phyloP scores from a whole-genome alignment of 1,140 invertebrate species.

The Choristoneura fumiferana region DNA sequence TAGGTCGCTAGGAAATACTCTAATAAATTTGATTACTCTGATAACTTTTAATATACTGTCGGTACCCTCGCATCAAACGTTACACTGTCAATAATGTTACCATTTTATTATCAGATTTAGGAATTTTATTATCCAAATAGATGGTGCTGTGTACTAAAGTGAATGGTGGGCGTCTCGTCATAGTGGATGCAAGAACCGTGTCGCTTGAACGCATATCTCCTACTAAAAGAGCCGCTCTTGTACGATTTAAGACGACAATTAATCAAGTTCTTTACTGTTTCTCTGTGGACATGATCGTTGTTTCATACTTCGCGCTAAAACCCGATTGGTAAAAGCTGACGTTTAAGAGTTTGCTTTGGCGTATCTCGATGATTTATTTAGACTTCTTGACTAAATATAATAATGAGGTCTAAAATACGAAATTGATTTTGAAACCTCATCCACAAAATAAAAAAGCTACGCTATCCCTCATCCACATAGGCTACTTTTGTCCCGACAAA shows the following conservation, averaged over 20 bases:
- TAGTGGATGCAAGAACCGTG: conserved; percentile 1
- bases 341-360: no score
- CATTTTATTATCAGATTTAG: conserved; percentile 54
- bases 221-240: conserved; percentile 29
- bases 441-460: no score
- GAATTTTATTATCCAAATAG: conserved; percentile 44
- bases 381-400: no score
- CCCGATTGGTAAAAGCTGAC: no score
- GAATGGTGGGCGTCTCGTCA: conserved; percentile 5
- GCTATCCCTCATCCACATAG: no score
- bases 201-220: conserved; percentile 19
- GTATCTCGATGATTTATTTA: no score
- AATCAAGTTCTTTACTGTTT: conserved; percentile 39
- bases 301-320: not conserved
- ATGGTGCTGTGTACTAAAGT: conserved; percentile 17
- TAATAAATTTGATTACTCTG: no score
- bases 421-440: no score
- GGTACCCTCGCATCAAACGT: conserved; percentile 22
- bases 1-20: no score
- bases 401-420: no score
- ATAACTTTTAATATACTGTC: conserved; percentile 24
- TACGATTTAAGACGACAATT: conserved; percentile 31
- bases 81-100: conserved; percentile 53
- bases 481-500: no score
- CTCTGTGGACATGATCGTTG: not conserved